Evolutionary conservation across 2,888 invertebrate genomes (phyloP).

Genomic region (Dolomedes plantarius): DNA sequence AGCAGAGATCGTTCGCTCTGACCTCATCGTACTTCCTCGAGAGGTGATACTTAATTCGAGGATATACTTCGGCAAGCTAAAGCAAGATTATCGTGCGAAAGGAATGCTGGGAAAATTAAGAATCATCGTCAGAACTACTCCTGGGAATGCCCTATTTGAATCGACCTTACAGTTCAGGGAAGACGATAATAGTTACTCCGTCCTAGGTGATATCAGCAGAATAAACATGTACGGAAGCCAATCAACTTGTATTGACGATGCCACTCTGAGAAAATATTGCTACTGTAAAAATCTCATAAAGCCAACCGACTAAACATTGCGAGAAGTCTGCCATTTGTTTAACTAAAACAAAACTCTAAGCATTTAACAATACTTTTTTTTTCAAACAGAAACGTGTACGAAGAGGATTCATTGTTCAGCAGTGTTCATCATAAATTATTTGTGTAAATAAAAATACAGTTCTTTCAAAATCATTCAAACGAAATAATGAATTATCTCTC

Average conservation of each 20-base stretch:
- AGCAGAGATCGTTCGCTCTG: conserved; percentile 25
- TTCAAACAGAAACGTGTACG: too few species aligned
- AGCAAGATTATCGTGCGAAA: conserved; percentile 32
- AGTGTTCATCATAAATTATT: too few species aligned
- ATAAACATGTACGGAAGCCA: conserved; percentile 77
- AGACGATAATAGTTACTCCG: conserved; percentile 11
- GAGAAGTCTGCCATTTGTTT: too few species aligned
- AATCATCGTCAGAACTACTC: conserved; percentile 81
- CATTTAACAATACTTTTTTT: too few species aligned
- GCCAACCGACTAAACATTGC: too few species aligned
- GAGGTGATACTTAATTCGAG: conserved; percentile 54
- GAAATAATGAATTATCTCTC: too few species aligned
- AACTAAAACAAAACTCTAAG: too few species aligned
- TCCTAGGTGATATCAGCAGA: conserved; percentile 80
- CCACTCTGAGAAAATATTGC: conserved; percentile 61
- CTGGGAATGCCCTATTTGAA: conserved; percentile 86
- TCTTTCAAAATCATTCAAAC: too few species aligned
- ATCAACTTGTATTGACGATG: conserved; percentile 76
- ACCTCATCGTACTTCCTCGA: conserved; percentile 27
- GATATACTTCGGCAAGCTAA: conserved; percentile 33
- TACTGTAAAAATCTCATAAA: conserved; percentile 69
- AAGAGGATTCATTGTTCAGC: too few species aligned
- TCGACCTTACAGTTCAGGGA: conserved; percentile 82
- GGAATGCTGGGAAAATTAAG: conserved; percentile 46
- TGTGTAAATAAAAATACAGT: too few species aligned